Percentiles rank a stretch among this genome's conserved stretches.
These are phyloP conservation scores for Callorhinus ursinus DNA, from an alignment of 2,113 vertebrate species.

Conservation along the genomic window DNA sequence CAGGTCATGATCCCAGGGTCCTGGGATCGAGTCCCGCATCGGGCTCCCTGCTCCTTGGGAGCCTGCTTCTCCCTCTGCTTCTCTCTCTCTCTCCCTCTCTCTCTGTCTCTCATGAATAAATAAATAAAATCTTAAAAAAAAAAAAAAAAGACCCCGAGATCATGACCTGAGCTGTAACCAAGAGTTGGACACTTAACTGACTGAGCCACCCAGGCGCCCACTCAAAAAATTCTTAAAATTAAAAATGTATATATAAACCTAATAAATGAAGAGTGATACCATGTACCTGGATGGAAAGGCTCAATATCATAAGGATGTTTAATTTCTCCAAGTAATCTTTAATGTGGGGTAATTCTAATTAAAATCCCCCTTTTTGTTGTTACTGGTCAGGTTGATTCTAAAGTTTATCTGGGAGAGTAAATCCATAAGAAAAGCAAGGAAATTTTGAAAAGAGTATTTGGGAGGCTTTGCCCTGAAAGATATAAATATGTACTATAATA, in stretches of 20 bases:
- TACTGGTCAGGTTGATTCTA: background rate
- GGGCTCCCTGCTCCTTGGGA: no score
- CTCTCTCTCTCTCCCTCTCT: no score
- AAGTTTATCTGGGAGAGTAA: slow-evolving; percentile 4
- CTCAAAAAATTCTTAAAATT: background rate
- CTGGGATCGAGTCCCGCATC: no score
- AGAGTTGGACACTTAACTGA: background rate
- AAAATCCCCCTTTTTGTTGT: background rate
- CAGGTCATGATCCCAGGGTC: no score
- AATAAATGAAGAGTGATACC: background rate
- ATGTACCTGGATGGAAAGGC: background rate
- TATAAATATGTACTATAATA: background rate
- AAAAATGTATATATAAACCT: background rate
- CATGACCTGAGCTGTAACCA: background rate
- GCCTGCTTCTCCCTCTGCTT: no score
- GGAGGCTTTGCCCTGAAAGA: background rate
- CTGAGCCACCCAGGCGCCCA: background rate
- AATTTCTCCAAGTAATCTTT: slow-evolving; percentile 38
- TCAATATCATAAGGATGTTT: slow-evolving; percentile 2
- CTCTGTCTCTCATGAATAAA: no score
- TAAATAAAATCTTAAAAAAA: no score
- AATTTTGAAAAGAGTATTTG: slow-evolving; percentile 45
- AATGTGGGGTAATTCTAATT: background rate
- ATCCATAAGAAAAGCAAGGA: background rate
- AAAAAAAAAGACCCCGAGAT: background rate